Percentiles rank a stretch among this genome's conserved stretches.
These are phyloP conservation scores for Argyrosomus regius DNA, from an alignment of 2,797 vertebrate species.

Conservation along the genomic window DNA sequence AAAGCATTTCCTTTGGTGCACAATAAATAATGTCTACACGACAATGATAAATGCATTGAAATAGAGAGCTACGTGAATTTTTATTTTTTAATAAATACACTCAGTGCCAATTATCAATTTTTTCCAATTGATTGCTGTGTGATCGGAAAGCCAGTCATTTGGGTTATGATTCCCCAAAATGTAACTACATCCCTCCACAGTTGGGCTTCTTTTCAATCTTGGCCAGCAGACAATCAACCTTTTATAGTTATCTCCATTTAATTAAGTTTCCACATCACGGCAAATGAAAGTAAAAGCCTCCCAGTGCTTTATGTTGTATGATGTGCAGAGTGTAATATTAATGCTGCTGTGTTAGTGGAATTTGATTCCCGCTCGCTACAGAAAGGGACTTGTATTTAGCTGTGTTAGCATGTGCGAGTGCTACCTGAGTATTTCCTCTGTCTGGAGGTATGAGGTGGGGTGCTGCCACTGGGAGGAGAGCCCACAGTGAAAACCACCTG, in stretches of 20 bases:
- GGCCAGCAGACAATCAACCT: conserved; percentile 8
- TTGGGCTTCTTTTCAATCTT: conserved; percentile 12
- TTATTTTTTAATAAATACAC: conserved; percentile 5
- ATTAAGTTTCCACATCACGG: conserved; percentile 25
- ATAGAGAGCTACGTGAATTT: neutral
- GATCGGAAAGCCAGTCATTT: neutral
- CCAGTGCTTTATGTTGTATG: neutral
- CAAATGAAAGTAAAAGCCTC: conserved; percentile 22
- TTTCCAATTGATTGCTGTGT: conserved; percentile 1
- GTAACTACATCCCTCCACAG: conserved; percentile 1
- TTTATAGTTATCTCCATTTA: conserved; percentile 8
- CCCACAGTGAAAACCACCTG: conserved; percentile 97
- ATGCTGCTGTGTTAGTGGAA: neutral
- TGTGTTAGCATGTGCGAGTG: neutral
- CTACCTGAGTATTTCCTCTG: conserved; percentile 94
- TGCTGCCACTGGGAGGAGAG: conserved; percentile 93
- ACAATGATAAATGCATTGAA: too few relatives aligned
- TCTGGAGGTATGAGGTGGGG: conserved; percentile 89
- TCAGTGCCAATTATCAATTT: conserved; percentile 5
- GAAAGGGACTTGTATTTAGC: neutral
- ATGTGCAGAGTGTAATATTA: neutral
- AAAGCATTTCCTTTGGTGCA: neutral
- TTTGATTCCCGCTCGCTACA: neutral
- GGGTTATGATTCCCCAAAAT: conserved; percentile 21
- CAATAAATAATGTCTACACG: neutral